phyloP scores from a whole-genome alignment of 53 echinoderm and acorn worm genomes.

The Antedon mediterranea region DNA sequence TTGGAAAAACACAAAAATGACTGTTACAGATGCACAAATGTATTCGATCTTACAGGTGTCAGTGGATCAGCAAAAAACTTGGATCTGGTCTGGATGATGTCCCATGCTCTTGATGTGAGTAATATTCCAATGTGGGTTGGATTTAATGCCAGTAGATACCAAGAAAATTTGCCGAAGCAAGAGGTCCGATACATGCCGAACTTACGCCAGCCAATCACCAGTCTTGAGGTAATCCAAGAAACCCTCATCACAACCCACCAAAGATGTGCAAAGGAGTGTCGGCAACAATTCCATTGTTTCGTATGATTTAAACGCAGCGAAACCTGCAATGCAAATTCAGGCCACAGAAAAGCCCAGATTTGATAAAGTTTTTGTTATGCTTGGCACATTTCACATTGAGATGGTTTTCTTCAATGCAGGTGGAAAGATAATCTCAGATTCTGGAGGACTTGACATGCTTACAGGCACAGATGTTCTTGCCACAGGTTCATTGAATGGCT shows the following conservation, averaged over 20 bases:
- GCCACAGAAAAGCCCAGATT: not conserved
- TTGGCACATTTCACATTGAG: conserved; percentile 10
- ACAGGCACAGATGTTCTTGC: conserved; percentile 13
- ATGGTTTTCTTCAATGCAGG: conserved; percentile 11
- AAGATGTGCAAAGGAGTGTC: conserved; percentile 11
- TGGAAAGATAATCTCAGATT: conserved; percentile 8
- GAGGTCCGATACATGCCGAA: conserved; percentile 3
- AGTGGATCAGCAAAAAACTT: not conserved
- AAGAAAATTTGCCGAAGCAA: conserved; percentile 4
- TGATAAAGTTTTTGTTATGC: conserved; percentile 19
- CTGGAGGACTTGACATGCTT: conserved; percentile 18
- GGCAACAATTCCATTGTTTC: conserved; percentile 3
- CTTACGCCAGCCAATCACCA: conserved; percentile 4
- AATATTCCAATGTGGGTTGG: conserved; percentile 8
- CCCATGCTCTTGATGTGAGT: conserved; percentile 2
- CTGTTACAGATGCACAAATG: conserved; percentile 4
- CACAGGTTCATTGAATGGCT: conserved; percentile 15
- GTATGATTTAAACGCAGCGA: conserved; percentile 15
- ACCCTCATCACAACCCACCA: conserved; percentile 12
- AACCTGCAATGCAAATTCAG: conserved; percentile 16
- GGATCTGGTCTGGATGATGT: not conserved
- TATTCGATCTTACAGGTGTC: conserved; percentile 1
- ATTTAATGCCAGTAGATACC: conserved; percentile 7
- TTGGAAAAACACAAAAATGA: conserved; percentile 14
- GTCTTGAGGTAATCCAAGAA: conserved; percentile 1